Evolutionary conservation across 2,888 invertebrate species (phyloP).

Genomic region (Dolomedes plantarius): DNA sequence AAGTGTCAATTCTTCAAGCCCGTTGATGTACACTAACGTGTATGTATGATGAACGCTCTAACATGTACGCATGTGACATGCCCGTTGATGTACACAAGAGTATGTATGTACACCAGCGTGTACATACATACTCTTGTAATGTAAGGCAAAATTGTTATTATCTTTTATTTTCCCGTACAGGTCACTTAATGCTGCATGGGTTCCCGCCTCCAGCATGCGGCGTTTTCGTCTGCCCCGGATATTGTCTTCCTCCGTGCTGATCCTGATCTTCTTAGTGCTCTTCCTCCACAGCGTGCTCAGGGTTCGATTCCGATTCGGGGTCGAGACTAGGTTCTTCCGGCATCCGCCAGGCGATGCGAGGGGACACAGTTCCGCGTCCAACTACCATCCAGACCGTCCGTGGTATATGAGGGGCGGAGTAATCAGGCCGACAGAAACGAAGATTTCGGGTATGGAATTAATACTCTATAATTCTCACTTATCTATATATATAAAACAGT

Average conservation of each 20-base stretch:
- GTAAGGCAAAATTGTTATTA: too few relatives aligned
- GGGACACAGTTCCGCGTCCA: background rate
- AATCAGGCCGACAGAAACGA: slow-evolving; percentile 23
- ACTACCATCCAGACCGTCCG: slow-evolving; percentile 26
- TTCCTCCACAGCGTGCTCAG: slow-evolving; percentile 43
- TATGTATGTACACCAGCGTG: too few relatives aligned
- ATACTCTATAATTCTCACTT: too few relatives aligned
- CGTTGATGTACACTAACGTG: too few relatives aligned
- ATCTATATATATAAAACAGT: too few relatives aligned
- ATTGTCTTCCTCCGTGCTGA: slow-evolving; percentile 24
- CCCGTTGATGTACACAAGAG: too few relatives aligned
- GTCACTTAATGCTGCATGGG: slow-evolving; percentile 15
- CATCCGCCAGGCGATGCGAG: background rate
- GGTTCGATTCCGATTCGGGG: slow-evolving; percentile 18
- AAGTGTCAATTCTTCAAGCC: too few relatives aligned
- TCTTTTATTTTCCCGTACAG: too few relatives aligned
- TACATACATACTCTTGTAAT: too few relatives aligned
- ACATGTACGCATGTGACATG: too few relatives aligned
- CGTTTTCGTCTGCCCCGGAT: slow-evolving; percentile 44
- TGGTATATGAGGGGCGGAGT: slow-evolving; percentile 67
- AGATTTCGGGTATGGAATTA: slow-evolving; percentile 20
- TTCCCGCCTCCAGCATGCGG: slow-evolving; percentile 28
- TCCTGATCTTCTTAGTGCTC: slow-evolving; percentile 21
- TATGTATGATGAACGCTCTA: too few relatives aligned
- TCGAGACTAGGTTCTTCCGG: slow-evolving; percentile 30